Base-by-base conservation (phyloP, 2,113 vertebrate species). In the Lucifuga dentata region DNA sequence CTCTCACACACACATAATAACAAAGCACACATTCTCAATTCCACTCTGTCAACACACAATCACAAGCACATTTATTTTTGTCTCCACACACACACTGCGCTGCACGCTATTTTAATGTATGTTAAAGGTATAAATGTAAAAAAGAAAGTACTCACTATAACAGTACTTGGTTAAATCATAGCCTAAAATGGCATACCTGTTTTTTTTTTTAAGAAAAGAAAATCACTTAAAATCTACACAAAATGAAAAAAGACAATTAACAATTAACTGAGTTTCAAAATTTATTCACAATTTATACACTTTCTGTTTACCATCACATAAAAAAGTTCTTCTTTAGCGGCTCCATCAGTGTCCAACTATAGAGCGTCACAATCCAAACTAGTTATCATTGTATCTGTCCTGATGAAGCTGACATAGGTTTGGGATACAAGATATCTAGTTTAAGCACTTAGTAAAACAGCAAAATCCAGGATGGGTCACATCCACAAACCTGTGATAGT, bases 211-310 rank as follows among this genome's bases (percentile, higher is more conserved):
- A 10, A 10, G 20, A 1, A 45, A 10, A 5, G 2, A 36, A 48
- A 45, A 17, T 2, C 19, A 24, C 11, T 29, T 11, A 57, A 20
- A 11, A 17, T 23, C 2, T 1, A 39, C 53, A 57, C 7, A 17
- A 3, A 26, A 36, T 8, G 3, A 48, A 39, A 65, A 51, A 46
- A 19, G 4, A 60, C 20, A 75, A 38, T 26, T 5, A 45, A 48
- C 11, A 48, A 48, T 13, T 12, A 58, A 48, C 38, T 81, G 56
- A 76, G 72, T 68, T 86, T 76, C 35, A 81, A 62, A 73, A 60
- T 91, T 90, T 90, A 90, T 91, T 91, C 84, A 90, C 86, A 89
- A 75, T 87, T 80, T 88, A 45, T 88, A 92, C 86, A 90, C 68
- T 69, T 20, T 78, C 45, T 73, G 80, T 68, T 74, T 65, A 58